Base-by-base conservation (phyloP, 2,797 vertebrate genomes). In the Argyrosomus regius region DNA sequence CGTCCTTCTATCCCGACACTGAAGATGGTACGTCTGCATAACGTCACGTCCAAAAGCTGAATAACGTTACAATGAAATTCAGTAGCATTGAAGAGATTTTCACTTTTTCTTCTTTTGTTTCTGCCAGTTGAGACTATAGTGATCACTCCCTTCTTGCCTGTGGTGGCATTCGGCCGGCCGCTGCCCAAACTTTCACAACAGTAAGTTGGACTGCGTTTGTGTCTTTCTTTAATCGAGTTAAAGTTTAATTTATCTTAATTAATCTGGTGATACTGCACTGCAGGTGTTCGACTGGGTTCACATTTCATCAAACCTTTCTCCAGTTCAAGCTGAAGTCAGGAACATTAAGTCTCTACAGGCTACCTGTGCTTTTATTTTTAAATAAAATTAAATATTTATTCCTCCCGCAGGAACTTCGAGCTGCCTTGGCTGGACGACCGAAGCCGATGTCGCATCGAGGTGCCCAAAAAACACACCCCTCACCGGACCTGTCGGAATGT, bases 341-440 rank as follows among this genome's bases (percentile, higher is more conserved):
- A 12, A 13, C 3, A 41, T n/a, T 18, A 12, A 39, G 12, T 58
- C 3, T 75, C 6, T 8, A 1, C 24, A 7, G 35, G 35, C 31
- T 31, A 6, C 31, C 3, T 41, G 31, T 60, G 0, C 46, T 11
- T 46, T 13, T n/a, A n/a, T 6, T 31, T 14, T 59, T 10, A 28
- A 52, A 39, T 17, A 17, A 45, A 63, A 45, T 20, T 20, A 10
- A 65, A 67, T 58, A 16, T 63, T 43, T 54, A 0, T 78, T 56
- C 28, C 66, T 75, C 1, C 13, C 68, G 0, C 86, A 99, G 98
- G 94, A 98, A 97, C 91, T 99, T 99, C 56, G 97, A 99, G 93
- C 94, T 99, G 91, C 98, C 98, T 11, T 99, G 98, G 98, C 95
- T 99, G 93, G 98, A 99, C 3, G 98, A 99, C 80, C 95, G 97